phyloP scores from a whole-genome alignment of 2,888 invertebrate genomes.

The Globia sparganii region DNA sequence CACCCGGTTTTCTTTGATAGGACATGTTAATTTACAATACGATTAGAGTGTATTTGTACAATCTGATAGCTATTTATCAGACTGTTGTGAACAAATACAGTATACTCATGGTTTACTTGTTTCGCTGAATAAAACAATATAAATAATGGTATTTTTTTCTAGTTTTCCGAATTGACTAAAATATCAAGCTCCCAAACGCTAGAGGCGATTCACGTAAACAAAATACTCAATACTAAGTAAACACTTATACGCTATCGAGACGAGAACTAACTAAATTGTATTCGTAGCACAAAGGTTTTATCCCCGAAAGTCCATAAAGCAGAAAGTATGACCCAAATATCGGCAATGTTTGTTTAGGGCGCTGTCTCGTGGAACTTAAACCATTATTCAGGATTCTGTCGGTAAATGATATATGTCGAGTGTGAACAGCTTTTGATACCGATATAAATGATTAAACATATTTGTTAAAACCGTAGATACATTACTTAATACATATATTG shows the following conservation, averaged over 20 bases:
- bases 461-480: conserved; percentile 19
- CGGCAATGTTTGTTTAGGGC: conserved; percentile 76
- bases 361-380: conserved; percentile 71
- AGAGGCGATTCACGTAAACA: conserved; percentile 7
- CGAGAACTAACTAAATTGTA: conserved; percentile 54
- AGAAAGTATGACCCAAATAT: conserved; percentile 71
- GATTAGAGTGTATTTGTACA: too few relatives aligned
- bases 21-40: too few relatives aligned
- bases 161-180: background rate
- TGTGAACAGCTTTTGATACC: conserved; percentile 30
- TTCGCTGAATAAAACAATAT: conserved; percentile 1
- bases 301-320: conserved; percentile 61
- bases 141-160: background rate
- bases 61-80: background rate
- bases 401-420: conserved; percentile 55
- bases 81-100: background rate
- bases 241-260: conserved; percentile 4
- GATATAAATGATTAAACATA: conserved; percentile 30
- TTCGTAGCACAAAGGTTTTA: conserved; percentile 61
- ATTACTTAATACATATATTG: conserved; percentile 13
- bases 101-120: background rate
- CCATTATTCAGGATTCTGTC: conserved; percentile 68
- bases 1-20: too few relatives aligned
- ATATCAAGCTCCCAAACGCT: background rate
- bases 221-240: conserved; percentile 11